A percentile compares a stretch with the other conserved stretches of the same genome.
These are phyloP conservation scores for Leptopterna dolabrata DNA, from an alignment of 2,888 invertebrate genomes.

Conservation along the genomic window DNA sequence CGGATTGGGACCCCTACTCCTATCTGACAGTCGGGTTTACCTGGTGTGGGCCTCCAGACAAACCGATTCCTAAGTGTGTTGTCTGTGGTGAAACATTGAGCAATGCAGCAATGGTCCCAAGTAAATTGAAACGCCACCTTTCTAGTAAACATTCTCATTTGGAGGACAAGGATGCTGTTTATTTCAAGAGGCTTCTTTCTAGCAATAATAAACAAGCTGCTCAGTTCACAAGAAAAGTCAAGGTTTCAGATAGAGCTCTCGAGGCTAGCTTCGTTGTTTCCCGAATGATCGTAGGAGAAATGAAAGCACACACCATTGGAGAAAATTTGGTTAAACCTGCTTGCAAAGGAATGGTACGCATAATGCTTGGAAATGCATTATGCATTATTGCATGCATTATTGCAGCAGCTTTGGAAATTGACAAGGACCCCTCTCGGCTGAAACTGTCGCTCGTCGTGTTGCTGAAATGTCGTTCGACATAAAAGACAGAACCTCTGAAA, in stretches of 20 bases:
- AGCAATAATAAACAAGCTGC: constrained; percentile 13
- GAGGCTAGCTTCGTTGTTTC: neutral
- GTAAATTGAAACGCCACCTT: neutral
- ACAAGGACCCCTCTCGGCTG: neutral
- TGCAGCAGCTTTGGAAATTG: neutral
- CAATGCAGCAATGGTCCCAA: neutral
- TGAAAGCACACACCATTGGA: neutral
- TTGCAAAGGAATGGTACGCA: neutral
- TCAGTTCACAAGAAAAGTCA: neutral
- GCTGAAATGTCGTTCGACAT: neutral
- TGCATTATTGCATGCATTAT: too few relatives aligned
- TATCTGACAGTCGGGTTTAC: neutral
- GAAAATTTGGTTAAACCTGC: neutral
- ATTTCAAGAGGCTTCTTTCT: constrained; percentile 20
- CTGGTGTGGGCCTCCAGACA: neutral
- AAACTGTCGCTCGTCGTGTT: constrained; percentile 1
- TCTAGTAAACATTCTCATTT: neutral
- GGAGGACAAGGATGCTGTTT: constrained; percentile 6
- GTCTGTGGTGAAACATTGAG: constrained; percentile 16
- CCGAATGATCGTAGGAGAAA: neutral
- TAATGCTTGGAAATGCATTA: neutral
- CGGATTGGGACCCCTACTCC: too few relatives aligned
- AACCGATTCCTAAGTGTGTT: neutral
- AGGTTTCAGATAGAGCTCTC: neutral
- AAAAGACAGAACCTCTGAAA: constrained; percentile 7